Percentiles rank a stretch among this genome's conserved stretches.
Conservation (phyloP, 2,888 invertebrate species). For the Mimachlamys varia region DNA sequence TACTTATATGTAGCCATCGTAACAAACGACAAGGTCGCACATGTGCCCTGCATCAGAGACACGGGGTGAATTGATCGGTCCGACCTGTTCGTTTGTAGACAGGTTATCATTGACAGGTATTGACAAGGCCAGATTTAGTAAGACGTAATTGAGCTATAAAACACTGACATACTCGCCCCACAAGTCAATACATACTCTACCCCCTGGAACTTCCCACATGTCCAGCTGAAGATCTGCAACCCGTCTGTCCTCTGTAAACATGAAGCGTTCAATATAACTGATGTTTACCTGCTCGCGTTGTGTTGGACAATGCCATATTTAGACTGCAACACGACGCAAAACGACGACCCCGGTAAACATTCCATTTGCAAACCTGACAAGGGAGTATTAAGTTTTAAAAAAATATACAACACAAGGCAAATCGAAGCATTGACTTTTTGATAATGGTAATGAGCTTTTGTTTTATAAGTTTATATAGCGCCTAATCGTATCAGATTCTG, state of each 20-base stretch:
- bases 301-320: not conserved
- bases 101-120: not conserved
- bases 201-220: constrained; percentile 21
- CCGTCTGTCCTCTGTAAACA: not conserved
- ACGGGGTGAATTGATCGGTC: not conserved
- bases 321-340: not conserved
- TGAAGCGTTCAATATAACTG: not conserved
- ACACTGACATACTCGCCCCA: not conserved
- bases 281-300: not conserved
- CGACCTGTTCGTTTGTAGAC: not conserved
- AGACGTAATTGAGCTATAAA: not conserved
- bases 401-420: not conserved
- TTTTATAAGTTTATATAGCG: not conserved
- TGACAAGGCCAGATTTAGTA: not conserved
- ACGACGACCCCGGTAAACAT: not conserved
- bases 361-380: not conserved
- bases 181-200: not conserved
- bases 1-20: not conserved
- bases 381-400: not conserved
- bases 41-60: not conserved
- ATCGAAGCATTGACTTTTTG: not conserved
- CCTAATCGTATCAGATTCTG: not conserved
- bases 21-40: not conserved
- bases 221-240: not conserved
- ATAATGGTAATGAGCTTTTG: not conserved